Conservation (phyloP, 2,113 vertebrate species). For the Pholis gunnellus region DNA sequence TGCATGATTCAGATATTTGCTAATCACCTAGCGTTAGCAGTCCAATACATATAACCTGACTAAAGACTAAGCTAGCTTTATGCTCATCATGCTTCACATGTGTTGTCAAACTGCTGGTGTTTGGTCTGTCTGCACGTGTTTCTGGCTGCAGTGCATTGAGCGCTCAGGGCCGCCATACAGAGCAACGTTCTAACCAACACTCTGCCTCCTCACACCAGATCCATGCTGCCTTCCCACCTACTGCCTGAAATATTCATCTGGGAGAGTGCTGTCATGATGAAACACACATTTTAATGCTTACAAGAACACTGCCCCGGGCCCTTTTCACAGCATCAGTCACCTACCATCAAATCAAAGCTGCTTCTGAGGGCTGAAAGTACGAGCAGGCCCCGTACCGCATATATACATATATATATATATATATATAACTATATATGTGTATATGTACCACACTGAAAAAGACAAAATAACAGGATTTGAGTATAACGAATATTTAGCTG, state of each 20-base stretch:
- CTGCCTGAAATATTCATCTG: conserved; percentile 56
- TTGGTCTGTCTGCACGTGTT: not conserved
- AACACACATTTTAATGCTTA: conserved; percentile 64
- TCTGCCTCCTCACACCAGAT: not conserved
- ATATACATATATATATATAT: not conserved
- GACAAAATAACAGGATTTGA: not conserved
- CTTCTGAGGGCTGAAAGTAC: conserved; percentile 17
- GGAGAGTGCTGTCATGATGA: conserved; percentile 53
- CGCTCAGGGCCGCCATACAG: not conserved
- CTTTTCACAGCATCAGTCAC: conserved; percentile 54
- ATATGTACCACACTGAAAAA: not conserved
- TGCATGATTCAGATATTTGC: not conserved
- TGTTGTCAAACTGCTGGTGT: too few relatives aligned
- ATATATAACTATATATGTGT: not conserved
- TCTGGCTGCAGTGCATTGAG: not conserved
- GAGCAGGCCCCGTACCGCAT: not conserved
- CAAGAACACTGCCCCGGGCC: conserved; percentile 48
- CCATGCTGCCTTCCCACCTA: conserved; percentile 32
- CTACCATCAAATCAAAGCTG: conserved; percentile 53
- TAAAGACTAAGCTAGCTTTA: not conserved
- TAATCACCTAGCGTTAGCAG: not conserved
- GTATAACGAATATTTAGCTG: not conserved
- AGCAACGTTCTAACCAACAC: not conserved
- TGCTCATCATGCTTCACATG: not conserved
- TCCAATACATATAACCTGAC: not conserved